Evolutionary conservation across 1,140 invertebrate species (phyloP).

Genomic region (Danaus plexippus): DNA sequence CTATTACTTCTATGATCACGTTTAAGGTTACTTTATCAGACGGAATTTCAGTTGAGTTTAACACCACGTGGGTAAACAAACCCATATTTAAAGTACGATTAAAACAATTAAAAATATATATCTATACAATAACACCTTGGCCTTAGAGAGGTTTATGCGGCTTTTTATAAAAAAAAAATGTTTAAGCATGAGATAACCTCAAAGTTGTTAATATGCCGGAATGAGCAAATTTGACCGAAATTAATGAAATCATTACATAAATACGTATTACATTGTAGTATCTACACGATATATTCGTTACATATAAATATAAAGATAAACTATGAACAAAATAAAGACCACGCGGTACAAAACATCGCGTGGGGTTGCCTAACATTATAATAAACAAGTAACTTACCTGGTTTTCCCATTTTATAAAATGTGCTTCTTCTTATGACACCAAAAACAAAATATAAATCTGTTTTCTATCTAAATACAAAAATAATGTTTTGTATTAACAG

Average conservation of each 20-base stretch:
- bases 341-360: conserved; percentile 27
- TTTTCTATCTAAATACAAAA: conserved; percentile 47
- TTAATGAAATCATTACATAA: conserved; percentile 4
- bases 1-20: no score
- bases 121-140: no score
- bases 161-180: no score
- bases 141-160: no score
- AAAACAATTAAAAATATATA: no score
- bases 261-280: conserved; percentile 2
- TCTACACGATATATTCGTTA: no score
- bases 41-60: background rate
- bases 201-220: background rate
- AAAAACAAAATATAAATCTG: conserved; percentile 16
- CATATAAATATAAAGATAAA: background rate
- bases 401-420: conserved; percentile 46
- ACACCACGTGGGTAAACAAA: background rate
- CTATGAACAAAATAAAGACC: conserved; percentile 11
- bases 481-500: conserved; percentile 38
- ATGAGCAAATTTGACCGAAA: background rate
- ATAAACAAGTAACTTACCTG: conserved; percentile 39
- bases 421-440: conserved; percentile 8
- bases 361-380: conserved; percentile 1
- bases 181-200: no score
- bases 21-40: background rate
- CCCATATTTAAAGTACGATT: no score